These are phyloP conservation scores for Zygogramma bicolorata DNA, from an alignment of 2,888 invertebrate species.

Conservation along the genomic window DNA sequence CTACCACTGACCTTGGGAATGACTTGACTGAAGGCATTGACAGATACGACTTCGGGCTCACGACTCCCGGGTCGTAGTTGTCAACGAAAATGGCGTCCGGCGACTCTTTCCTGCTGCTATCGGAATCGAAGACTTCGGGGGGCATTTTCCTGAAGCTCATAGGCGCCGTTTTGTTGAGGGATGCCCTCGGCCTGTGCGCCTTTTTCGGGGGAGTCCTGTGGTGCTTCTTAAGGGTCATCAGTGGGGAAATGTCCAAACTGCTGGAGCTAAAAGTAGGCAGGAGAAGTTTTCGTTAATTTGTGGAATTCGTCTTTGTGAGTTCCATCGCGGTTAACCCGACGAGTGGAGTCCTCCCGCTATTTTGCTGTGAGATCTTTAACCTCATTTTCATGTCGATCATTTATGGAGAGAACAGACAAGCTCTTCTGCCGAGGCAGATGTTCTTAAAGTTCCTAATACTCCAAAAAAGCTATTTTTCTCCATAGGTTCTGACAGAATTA, in stretches of 20 bases:
- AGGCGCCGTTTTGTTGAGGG: conserved; percentile 62
- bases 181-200: conserved; percentile 59
- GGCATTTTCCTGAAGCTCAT: conserved; percentile 52
- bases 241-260: conserved; percentile 63
- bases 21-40: conserved; percentile 89
- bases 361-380: too few relatives aligned
- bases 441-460: too few relatives aligned
- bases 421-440: too few relatives aligned
- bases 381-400: too few relatives aligned
- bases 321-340: too few relatives aligned
- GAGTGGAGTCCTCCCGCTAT: too few relatives aligned
- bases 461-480: too few relatives aligned
- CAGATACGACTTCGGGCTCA: conserved; percentile 80
- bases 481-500: too few relatives aligned
- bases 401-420: too few relatives aligned
- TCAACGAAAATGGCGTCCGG: conserved; percentile 55
- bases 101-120: conserved; percentile 57
- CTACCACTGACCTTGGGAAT: conserved; percentile 81
- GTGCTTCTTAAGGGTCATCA: conserved; percentile 60
- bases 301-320: neutral
- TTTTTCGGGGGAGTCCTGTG: conserved; percentile 56
- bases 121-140: conserved; percentile 58
- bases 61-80: conserved; percentile 60
- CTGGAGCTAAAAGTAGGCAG: conserved; percentile 49
- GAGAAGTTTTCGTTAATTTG: neutral